These are phyloP conservation scores for Genyomyrus donnyi DNA, from an alignment of 2,113 vertebrate genomes.

Conservation along the genomic window DNA sequence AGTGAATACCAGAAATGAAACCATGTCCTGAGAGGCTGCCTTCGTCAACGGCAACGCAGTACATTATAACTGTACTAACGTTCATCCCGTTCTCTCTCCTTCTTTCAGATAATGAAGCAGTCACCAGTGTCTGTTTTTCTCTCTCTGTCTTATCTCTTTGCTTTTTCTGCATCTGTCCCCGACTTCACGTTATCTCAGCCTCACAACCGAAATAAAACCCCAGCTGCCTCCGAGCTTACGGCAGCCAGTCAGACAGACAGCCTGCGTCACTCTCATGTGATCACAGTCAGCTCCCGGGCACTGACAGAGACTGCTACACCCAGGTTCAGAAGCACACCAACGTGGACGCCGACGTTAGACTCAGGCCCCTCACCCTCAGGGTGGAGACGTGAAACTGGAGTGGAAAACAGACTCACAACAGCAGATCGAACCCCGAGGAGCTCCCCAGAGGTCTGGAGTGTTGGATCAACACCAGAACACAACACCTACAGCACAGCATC, in stretches of 20 bases:
- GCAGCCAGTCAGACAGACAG: background rate
- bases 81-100: background rate
- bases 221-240: background rate
- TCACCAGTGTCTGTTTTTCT: constrained; percentile 14
- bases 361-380: background rate
- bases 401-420: background rate
- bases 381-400: background rate
- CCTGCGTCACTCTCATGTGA: background rate
- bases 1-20: background rate
- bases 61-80: background rate
- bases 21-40: background rate
- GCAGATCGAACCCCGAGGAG: background rate
- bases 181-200: constrained; percentile 1
- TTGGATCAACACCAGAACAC: background rate
- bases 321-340: background rate
- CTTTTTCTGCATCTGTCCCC: background rate
- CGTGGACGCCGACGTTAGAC: background rate
- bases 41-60: too few species aligned
- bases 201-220: background rate
- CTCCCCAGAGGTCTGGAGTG: background rate
- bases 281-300: background rate
- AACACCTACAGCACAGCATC: background rate
- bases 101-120: constrained; percentile 28
- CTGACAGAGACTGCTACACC: background rate
- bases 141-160: constrained; percentile 29